phyloP scores from a whole-genome alignment of 2,888 invertebrate genomes.

The Thereva unica region DNA sequence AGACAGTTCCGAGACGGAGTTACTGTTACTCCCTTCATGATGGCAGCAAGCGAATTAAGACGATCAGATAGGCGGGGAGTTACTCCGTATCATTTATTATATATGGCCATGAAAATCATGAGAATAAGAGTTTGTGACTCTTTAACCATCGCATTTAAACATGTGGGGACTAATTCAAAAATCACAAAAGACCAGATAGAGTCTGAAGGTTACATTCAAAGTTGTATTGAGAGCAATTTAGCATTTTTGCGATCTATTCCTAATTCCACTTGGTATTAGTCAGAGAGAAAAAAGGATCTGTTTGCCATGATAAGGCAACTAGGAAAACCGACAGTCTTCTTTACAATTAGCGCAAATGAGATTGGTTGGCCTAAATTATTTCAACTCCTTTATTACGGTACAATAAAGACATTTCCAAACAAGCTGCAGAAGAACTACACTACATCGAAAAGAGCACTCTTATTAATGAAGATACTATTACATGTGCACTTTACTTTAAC shows the following conservation, averaged over 20 bases:
- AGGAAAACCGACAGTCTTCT: conserved; percentile 51
- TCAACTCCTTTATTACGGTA: conserved; percentile 47
- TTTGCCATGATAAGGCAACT: conserved; percentile 56
- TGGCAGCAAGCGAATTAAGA: conserved; percentile 53
- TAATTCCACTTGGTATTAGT: conserved; percentile 49
- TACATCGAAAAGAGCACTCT: conserved; percentile 41
- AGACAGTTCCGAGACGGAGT: conserved; percentile 1
- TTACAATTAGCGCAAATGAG: conserved; percentile 57
- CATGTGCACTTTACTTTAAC: conserved; percentile 44
- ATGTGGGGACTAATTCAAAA: conserved; percentile 39
- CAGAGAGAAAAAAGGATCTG: conserved; percentile 51
- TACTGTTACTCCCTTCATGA: conserved; percentile 47
- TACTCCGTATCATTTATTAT: conserved; percentile 33
- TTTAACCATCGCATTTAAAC: conserved; percentile 43
- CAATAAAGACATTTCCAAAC: conserved; percentile 34
- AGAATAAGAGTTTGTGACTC: conserved; percentile 42
- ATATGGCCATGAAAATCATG: conserved; percentile 47
- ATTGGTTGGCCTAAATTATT: conserved; percentile 51
- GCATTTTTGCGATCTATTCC: conserved; percentile 10
- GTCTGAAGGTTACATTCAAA: conserved; percentile 24
- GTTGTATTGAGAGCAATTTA: conserved; percentile 17
- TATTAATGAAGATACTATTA: conserved; percentile 44
- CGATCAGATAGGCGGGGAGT: conserved; percentile 48
- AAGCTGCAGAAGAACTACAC: conserved; percentile 34
- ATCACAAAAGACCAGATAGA: conserved; percentile 43